Base-by-base conservation (phyloP, 2,888 invertebrate species). In the Lithodes maja region DNA sequence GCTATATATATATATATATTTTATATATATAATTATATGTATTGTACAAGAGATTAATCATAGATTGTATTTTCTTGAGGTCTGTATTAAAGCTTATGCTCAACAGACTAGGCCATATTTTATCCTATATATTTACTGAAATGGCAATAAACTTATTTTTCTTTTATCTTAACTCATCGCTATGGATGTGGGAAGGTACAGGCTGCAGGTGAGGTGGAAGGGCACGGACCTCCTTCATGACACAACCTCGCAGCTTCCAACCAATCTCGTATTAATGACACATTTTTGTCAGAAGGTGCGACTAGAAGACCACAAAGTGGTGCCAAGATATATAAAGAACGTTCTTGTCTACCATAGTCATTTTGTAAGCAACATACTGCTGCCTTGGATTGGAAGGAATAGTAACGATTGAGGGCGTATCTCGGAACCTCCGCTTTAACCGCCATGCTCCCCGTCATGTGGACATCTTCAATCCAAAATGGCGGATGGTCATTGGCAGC, bases 381-480 rank as follows among this genome's bases (percentile, higher is more conserved):
- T 7, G 87, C 69, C 0, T 50, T 49, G 1, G 33, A 17, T 52
- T 77, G 17, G 12, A 88, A 95, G 3, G 97, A 95, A 94, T 96
- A 97, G 93, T 95, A 95, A 1, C 54, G 75, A 55, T 85, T 90
- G 53, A 90, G 80, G 69, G 87, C 74, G 77, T 92, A 61, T 74
- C 96, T 93, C 68, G 94, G 93, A 17, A 96, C 94, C 74, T 94
- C 94, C 53, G 95, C 93, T 53, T 95, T 94, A 83, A 95, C 94
- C 5, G 96, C 95, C 61, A 98, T 93, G 83, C 97, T 94, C 1
- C 98, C 98, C 0, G 98, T 98, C 0, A 98, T 94, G 93, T 96
- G 96, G 78, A 97, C 96, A 93, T 98, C 98, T 93, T 98, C 98
- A 89, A 98, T 97, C 98, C 98, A 98, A 94, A 98, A 98, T 92